Conservation (phyloP, 2,888 invertebrate genomes). For the Alitta virens region DNA sequence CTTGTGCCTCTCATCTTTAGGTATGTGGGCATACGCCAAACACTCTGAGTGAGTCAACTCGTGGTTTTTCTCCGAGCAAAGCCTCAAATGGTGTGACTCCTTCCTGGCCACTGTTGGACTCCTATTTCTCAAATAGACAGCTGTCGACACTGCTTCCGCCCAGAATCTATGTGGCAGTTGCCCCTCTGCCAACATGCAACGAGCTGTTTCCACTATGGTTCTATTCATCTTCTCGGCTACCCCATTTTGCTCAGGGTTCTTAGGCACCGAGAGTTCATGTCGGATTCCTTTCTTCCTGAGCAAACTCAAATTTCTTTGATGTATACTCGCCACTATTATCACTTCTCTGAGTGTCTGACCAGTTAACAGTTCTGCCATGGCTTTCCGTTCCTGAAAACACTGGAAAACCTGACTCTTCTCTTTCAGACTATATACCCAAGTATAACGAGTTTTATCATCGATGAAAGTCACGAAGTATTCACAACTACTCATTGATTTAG, state of each 20-base stretch:
- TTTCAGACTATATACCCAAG: conserved; percentile 10
- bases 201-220: conserved; percentile 40
- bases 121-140: conserved; percentile 45
- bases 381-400: background rate
- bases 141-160: conserved; percentile 47
- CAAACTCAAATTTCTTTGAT: conserved; percentile 27
- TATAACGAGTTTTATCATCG: conserved; percentile 4
- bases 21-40: conserved; percentile 26
- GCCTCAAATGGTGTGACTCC: conserved; percentile 28
- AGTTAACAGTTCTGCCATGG: background rate
- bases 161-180: conserved; percentile 37
- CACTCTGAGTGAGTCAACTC: conserved; percentile 12
- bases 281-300: conserved; percentile 36
- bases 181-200: conserved; percentile 25
- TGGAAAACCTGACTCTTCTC: background rate
- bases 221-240: conserved; percentile 43
- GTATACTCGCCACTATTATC: conserved; percentile 6
- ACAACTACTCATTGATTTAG: background rate
- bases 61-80: conserved; percentile 21
- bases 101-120: conserved; percentile 29
- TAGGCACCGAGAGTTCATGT: conserved; percentile 40
- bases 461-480: conserved; percentile 6
- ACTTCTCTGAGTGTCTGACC: background rate
- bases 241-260: conserved; percentile 50
- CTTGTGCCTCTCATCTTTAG: conserved; percentile 21